phyloP scores from a whole-genome alignment of 2,888 invertebrate species.

The Amiota mariae region DNA sequence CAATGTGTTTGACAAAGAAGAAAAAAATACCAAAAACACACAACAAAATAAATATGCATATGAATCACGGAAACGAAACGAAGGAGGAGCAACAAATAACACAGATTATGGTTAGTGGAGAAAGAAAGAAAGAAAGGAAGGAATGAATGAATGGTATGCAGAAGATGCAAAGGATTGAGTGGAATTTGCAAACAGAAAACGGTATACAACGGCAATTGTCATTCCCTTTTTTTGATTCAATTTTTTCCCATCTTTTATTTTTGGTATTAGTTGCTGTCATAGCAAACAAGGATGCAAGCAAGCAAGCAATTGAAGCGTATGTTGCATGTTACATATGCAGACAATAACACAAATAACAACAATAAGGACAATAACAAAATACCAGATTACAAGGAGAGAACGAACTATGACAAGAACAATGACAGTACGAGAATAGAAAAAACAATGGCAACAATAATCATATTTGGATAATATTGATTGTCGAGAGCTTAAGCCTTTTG shows the following conservation, averaged over 20 bases:
- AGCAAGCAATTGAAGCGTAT: no score
- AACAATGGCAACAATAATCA: slow-evolving; percentile 14
- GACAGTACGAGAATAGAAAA: slow-evolving; percentile 17
- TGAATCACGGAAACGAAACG: slow-evolving; percentile 25
- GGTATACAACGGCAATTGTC: no score
- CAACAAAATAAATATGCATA: slow-evolving; percentile 52
- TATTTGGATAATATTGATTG: slow-evolving; percentile 58
- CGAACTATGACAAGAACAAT: slow-evolving; percentile 51
- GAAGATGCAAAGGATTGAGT: slow-evolving; percentile 12
- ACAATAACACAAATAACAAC: slow-evolving; percentile 34
- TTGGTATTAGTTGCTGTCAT: no score
- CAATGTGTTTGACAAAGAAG: not conserved
- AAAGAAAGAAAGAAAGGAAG: no score
- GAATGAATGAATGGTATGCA: not conserved
- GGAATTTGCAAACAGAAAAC: not conserved
- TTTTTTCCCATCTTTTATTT: no score
- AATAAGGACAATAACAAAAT: slow-evolving; percentile 18
- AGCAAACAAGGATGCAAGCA: no score
- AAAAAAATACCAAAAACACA: slow-evolving; percentile 1
- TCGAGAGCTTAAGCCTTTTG: slow-evolving; percentile 39
- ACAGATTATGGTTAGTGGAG: slow-evolving; percentile 31
- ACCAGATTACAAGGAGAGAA: slow-evolving; percentile 23
- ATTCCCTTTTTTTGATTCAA: no score
- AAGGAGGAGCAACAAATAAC: slow-evolving; percentile 32
- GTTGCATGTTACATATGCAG: slow-evolving; percentile 27